These are phyloP conservation scores for Boloria selene DNA, from an alignment of 2,888 invertebrate species.

Conservation along the genomic window DNA sequence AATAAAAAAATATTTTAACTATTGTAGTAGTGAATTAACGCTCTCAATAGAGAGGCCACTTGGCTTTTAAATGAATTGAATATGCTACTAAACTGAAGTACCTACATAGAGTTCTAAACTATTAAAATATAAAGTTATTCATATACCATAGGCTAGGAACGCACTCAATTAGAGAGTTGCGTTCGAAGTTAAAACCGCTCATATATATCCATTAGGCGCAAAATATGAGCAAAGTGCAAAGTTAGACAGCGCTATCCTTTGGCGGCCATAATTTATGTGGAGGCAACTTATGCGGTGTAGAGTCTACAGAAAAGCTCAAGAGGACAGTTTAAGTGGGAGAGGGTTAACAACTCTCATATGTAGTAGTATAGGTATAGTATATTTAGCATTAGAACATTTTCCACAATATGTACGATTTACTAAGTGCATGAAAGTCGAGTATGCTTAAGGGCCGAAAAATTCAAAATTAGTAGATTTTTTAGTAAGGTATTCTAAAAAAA, in stretches of 20 bases:
- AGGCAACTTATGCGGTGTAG: constrained; percentile 67
- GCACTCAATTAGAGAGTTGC: constrained; percentile 75
- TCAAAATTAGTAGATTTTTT: no score
- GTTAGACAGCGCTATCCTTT: constrained; percentile 79
- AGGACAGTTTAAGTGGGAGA: neutral
- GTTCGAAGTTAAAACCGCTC: constrained; percentile 68
- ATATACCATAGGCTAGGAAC: constrained; percentile 54
- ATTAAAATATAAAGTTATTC: constrained; percentile 31
- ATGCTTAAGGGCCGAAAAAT: no score
- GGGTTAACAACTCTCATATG: neutral
- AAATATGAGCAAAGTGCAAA: constrained; percentile 80
- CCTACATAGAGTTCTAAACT: constrained; percentile 25
- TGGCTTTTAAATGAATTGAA: neutral
- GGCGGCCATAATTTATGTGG: constrained; percentile 77
- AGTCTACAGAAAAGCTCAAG: constrained; percentile 48
- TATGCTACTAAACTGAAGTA: neutral
- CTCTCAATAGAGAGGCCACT: neutral
- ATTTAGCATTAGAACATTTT: no score
- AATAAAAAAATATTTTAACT: neutral
- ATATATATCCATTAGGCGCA: constrained; percentile 78
- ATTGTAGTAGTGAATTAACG: neutral
- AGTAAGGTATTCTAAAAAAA: no score
- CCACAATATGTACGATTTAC: no score
- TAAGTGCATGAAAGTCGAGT: no score
- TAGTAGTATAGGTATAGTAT: neutral